Base-by-base conservation (phyloP, 2,888 invertebrate genomes). In the Trissolcus brochymenae region DNA sequence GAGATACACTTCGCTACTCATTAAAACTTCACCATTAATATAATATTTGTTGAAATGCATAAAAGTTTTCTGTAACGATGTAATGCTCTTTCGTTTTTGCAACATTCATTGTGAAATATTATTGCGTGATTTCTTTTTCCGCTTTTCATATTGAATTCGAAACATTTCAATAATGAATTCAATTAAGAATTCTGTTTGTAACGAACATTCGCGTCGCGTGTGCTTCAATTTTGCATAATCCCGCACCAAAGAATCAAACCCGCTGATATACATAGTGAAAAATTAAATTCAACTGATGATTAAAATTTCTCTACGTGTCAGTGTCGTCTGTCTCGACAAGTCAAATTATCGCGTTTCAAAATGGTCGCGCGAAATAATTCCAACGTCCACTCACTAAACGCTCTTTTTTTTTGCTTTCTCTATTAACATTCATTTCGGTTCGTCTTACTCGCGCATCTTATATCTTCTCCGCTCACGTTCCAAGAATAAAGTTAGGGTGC, bases 401-500 rank as follows among this genome's bases (percentile, higher is more conserved):
- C 40, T 56, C n/a, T 56, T 46, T 46, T 46, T 7, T 14, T 7
- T 11, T 2, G 35, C 35, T 35, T 9, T 19, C 59, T 46, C 53
- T 56, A 46, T 71, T 68, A 55, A 19, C 55, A 46, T 46, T 16
- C 16, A 46, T 46, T 16, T 46, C 11, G n/a, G 46, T 46, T 46
- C 46, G 16, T 46, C 46, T 46, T 46, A 16, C 25, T 61, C 61
- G 17, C 50, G 29, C 54, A 16, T 60, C 79, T 79, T 80, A 84
- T 83, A 82, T 67, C 60, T 62, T 66, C 46, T 56, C 83, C 56
- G 49, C 79, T 80, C 85, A 81, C 82, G 84, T 84, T 78, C 76
- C 67, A 76, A 73, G 76, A 81, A 81, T 79, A 79, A 80, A 79
- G 74, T 80, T 78, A 78, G 79, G 83, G 80, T 83, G 83, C 84